Base-by-base conservation (phyloP, 2,888 invertebrate genomes). In the Linnaemya tessellans region DNA sequence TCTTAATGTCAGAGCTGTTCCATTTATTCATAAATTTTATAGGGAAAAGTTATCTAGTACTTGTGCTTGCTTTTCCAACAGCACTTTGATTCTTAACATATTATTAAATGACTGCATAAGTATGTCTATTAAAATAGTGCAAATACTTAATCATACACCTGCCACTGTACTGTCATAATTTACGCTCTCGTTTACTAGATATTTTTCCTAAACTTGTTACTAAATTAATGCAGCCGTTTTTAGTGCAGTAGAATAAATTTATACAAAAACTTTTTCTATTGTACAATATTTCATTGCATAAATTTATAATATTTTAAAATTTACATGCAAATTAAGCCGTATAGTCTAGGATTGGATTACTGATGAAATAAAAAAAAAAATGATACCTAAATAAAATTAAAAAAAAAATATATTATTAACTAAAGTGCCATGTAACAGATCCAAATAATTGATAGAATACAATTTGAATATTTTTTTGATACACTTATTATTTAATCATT, bases 301-400 rank as follows among this genome's bases (percentile, higher is more conserved):
- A 58, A 58, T 70, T 20, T 43, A 13, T 38, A 67, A 49, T n/a
- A 54, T 35, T 68, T 58, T 9, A 18, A 41, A 62, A 62, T 56
- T 51, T 43, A 22, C 62, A 79, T 71, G 18, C 7, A 70, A 25
- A 20, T 43, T 41, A 15, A 18, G 15, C 8, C 35, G 10, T 35
- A 4, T 8, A 58, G 18, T 56, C 41, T 18, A 30, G 18, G 15
- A 13, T 18, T n/a, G 18, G 15, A 13, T 18, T n/a, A 18, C 3
- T 22, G 2, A 71, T 30, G 15, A 30, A 30, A 20, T 1, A 46
- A 43, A 25, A 46, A 1, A 58, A 43, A 13, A 15, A 43, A 35
- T 70, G 18, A 68, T 30, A 30, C 2, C 3, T 30, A 30, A 30
- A 30, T 30, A 30, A 30, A 30, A 30, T 30, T 30, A 5, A 30